phyloP scores from a whole-genome alignment of 2,113 vertebrate species.

The Oryzias javanicus region DNA sequence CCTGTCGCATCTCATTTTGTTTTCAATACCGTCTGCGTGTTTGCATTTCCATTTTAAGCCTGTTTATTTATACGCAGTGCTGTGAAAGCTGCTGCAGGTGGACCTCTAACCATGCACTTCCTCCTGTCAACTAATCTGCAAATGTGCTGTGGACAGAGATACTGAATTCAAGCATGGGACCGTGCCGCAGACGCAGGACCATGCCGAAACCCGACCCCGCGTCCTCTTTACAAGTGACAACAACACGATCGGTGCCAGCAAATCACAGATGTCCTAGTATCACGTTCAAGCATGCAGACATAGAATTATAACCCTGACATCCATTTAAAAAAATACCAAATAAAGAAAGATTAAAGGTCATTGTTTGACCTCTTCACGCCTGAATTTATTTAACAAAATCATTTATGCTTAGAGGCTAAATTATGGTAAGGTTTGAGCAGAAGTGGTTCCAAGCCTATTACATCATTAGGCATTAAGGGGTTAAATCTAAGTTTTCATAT shows the following conservation, averaged over 20 bases:
- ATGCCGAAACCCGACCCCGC: conserved; percentile 23
- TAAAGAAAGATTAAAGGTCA: too few relatives aligned
- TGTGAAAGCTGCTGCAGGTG: conserved; percentile 36
- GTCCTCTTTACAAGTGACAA: background rate
- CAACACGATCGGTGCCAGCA: conserved; percentile 4
- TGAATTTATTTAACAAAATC: too few relatives aligned
- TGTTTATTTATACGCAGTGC: conserved; percentile 52
- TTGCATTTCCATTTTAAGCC: conserved; percentile 34
- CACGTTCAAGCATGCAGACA: too few relatives aligned
- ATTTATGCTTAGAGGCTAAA: too few relatives aligned
- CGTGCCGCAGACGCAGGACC: background rate
- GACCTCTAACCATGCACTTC: conserved; percentile 45
- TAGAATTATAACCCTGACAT: too few relatives aligned
- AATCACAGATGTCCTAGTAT: background rate
- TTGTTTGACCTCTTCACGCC: too few relatives aligned
- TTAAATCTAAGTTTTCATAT: too few relatives aligned
- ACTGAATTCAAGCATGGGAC: conserved; percentile 22
- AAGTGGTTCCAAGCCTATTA: too few relatives aligned
- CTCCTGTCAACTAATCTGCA: conserved; percentile 39
- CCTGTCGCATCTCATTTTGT: conserved; percentile 13
- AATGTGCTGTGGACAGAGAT: conserved; percentile 43
- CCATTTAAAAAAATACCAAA: too few relatives aligned
- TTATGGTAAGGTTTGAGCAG: too few relatives aligned
- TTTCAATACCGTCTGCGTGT: conserved; percentile 11
- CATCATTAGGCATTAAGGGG: too few relatives aligned